phyloP scores from a whole-genome alignment of 1,140 invertebrate species.

The Eufriesea mexicana region DNA sequence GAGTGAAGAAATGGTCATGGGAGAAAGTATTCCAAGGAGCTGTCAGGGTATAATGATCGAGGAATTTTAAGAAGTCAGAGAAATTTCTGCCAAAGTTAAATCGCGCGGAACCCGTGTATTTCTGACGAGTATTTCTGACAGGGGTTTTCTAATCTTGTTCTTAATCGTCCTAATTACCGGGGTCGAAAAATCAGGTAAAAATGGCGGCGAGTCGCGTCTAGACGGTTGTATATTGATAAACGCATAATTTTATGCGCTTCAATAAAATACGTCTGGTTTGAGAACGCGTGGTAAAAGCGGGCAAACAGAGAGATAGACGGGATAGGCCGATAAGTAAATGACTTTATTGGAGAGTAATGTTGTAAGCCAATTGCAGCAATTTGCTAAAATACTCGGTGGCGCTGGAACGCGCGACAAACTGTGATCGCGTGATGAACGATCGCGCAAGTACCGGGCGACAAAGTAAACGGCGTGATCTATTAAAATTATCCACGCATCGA shows the following conservation, averaged over 20 bases:
- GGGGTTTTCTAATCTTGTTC: no score
- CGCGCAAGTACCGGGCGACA: conserved; percentile 14
- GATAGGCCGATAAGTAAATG: conserved; percentile 46
- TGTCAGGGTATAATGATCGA: no score
- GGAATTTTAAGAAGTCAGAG: no score
- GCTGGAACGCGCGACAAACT: conserved; percentile 28
- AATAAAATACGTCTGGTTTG: conserved; percentile 27
- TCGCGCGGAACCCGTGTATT: no score
- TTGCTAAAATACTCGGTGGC: conserved; percentile 33
- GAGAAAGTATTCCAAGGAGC: no score
- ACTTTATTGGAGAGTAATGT: conserved; percentile 46
- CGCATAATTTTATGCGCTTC: background rate
- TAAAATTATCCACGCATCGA: background rate
- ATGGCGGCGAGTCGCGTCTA: background rate
- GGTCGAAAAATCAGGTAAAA: background rate
- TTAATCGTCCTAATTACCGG: background rate
- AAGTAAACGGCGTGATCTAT: background rate
- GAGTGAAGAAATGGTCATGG: no score
- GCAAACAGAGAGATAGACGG: conserved; percentile 31
- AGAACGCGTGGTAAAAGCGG: conserved; percentile 26
- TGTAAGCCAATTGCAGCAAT: conserved; percentile 44
- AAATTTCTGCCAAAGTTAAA: no score
- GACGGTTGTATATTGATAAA: background rate
- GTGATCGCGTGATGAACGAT: conserved; percentile 29
- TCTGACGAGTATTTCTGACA: no score